Evolutionary conservation across 2,797 vertebrate species (phyloP).

Genomic region (Alcedo quadribrachys): DNA sequence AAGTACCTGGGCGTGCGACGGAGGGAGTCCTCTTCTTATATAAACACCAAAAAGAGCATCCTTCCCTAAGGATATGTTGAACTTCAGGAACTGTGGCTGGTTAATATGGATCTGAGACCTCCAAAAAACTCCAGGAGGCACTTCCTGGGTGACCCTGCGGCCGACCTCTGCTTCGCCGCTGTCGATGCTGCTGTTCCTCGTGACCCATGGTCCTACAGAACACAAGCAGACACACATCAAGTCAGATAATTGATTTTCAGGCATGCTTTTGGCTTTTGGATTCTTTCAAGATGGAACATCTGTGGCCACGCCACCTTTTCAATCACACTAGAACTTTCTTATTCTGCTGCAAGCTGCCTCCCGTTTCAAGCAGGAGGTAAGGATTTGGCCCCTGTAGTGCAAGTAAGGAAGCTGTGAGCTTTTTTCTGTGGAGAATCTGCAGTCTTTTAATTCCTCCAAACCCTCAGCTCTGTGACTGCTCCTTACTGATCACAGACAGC

Average conservation of each 20-base stretch:
- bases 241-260: background rate
- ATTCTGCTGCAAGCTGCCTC: background rate
- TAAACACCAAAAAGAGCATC: constrained; percentile 91
- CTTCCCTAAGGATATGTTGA: constrained; percentile 91
- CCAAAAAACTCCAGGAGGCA: constrained; percentile 89
- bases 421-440: background rate
- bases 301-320: background rate
- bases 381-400: background rate
- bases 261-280: background rate
- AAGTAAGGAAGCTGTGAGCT: constrained; percentile 18
- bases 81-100: constrained; percentile 90
- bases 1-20: constrained; percentile 88
- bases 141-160: constrained; percentile 91
- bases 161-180: constrained; percentile 92
- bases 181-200: constrained; percentile 96
- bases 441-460: constrained; percentile 9
- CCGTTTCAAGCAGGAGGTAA: background rate
- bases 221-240: background rate
- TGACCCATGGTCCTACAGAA: constrained; percentile 85
- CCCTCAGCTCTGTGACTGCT: constrained; percentile 42
- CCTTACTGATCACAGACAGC: constrained; percentile 60
- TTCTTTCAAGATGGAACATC: background rate
- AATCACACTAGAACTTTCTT: background rate
- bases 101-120: constrained; percentile 86
- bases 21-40: constrained; percentile 88